Evolutionary conservation across 2,113 vertebrate species (phyloP).

Genomic region (Symphodus melops): DNA sequence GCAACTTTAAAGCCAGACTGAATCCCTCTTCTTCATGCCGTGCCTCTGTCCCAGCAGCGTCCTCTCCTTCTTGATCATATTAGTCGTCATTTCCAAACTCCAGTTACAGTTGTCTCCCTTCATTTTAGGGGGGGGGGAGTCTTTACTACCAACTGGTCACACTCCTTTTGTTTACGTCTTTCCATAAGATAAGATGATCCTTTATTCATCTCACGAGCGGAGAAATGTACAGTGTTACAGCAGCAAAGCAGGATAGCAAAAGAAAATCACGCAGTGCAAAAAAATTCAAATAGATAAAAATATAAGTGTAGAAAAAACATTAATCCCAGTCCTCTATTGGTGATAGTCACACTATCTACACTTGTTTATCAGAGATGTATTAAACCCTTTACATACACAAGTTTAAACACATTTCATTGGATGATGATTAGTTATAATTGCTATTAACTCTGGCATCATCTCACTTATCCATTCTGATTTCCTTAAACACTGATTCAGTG

Average conservation of each 20-base stretch:
- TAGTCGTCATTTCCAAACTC: slow-evolving; percentile 19
- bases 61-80: not conserved
- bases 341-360: no score
- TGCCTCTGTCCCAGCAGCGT: not conserved
- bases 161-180: not conserved
- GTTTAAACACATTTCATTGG: not conserved
- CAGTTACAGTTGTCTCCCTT: not conserved
- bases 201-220: no score
- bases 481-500: slow-evolving; percentile 14
- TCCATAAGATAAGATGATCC: no score
- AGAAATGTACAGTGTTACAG: no score
- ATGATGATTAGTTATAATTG: not conserved
- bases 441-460: not conserved
- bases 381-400: not conserved
- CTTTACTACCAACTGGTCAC: not conserved
- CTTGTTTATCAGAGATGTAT: no score
- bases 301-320: no score
- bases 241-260: no score
- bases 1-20: slow-evolving; percentile 45
- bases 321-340: no score
- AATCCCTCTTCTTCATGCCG: slow-evolving; percentile 3
- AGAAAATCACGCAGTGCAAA: no score
- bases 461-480: not conserved
- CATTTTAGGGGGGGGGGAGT: not conserved
- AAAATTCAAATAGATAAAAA: no score